Evolutionary conservation across 2,113 vertebrate genomes (phyloP).

Genomic region (Harpagus bidentatus): DNA sequence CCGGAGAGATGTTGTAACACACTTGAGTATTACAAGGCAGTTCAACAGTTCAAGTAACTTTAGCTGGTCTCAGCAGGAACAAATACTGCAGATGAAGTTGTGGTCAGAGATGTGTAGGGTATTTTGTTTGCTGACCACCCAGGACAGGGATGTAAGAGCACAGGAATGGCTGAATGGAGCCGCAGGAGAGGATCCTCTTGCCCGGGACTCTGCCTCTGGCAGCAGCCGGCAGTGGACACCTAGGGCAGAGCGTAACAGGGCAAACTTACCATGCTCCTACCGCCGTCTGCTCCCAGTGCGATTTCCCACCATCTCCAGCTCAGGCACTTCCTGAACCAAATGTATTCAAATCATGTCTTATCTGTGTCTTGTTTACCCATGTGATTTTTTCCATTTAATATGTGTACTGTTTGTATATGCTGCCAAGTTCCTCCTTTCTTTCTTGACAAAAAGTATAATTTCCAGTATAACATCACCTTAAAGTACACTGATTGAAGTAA

Average conservation of each 20-base stretch:
- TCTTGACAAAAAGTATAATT: background rate
- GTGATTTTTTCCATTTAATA: constrained; percentile 11
- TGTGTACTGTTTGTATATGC: background rate
- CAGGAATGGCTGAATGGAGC: background rate
- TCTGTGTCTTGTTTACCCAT: background rate
- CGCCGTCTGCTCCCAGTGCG: background rate
- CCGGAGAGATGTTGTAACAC: background rate
- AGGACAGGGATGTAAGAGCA: background rate
- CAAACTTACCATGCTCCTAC: background rate
- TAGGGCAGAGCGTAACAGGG: background rate
- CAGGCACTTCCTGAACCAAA: background rate
- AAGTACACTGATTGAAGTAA: constrained; percentile 18
- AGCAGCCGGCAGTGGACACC: background rate
- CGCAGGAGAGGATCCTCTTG: background rate
- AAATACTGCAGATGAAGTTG: background rate
- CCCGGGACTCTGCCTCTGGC: fast-evolving
- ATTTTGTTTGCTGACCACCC: background rate
- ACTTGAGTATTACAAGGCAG: background rate
- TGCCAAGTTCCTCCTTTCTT: background rate
- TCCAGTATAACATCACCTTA: background rate
- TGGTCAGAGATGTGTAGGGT: background rate
- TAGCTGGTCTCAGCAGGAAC: background rate
- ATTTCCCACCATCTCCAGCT: background rate
- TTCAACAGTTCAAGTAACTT: background rate
- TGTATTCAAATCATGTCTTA: background rate